A percentile compares a stretch with the other conserved stretches of the same genome.
Evolutionary conservation across 1,140 invertebrate species (phyloP).

Genomic region (Idris sp.): DNA sequence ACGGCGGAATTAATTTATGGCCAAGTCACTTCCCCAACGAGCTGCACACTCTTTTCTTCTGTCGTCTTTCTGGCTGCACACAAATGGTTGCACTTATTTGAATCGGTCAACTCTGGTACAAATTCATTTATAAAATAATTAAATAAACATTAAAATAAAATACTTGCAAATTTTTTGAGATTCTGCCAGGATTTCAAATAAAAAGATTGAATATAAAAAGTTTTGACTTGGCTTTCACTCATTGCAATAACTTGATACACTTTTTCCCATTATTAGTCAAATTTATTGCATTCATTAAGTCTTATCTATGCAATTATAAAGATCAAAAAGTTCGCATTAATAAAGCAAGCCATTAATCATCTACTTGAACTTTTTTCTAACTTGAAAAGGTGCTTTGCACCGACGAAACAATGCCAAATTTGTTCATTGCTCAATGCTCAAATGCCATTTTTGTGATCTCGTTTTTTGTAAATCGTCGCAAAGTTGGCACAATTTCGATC

Average conservation of each 20-base stretch:
- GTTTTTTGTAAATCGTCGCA: conserved; percentile 33
- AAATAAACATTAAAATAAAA: neutral
- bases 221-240: neutral
- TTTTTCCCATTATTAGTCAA: conserved; percentile 60
- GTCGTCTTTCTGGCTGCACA: conserved; percentile 17
- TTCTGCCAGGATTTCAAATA: too few species aligned
- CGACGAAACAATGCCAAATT: too few species aligned
- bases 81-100: conserved; percentile 27
- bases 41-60: conserved; percentile 22
- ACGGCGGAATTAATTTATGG: conserved; percentile 56
- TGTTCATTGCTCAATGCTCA: too few species aligned
- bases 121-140: too few species aligned
- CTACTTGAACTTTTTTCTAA: conserved; percentile 13
- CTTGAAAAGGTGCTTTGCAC: too few species aligned
- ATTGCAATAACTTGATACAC: conserved; percentile 16
- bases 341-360: conserved; percentile 55
- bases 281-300: conserved; percentile 55
- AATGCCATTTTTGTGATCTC: conserved; percentile 36
- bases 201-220: too few species aligned
- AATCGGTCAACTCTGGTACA: too few species aligned
- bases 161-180: too few species aligned
- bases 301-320: conserved; percentile 48
- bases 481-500: conserved; percentile 36
- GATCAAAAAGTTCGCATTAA: conserved; percentile 60
- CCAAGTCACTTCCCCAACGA: conserved; percentile 48